These are phyloP conservation scores for Rostratula benghalensis DNA, from an alignment of 2,113 vertebrate species.

Conservation along the genomic window DNA sequence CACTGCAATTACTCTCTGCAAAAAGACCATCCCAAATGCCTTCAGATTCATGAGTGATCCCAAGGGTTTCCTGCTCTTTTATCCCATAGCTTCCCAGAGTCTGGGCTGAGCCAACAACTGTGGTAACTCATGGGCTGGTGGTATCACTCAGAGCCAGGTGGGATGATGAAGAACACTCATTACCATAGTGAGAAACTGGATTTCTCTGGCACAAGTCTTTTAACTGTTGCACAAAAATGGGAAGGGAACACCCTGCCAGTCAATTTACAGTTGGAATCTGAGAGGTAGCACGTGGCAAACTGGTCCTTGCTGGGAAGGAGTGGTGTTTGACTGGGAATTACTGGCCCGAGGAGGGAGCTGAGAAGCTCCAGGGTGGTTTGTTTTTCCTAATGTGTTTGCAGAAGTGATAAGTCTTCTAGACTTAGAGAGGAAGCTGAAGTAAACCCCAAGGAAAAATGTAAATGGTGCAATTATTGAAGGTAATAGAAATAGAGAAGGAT, in stretches of 20 bases:
- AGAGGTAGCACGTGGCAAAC: background rate
- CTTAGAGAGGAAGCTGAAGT: background rate
- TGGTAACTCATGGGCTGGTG: background rate
- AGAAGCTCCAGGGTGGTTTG: background rate
- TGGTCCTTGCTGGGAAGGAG: background rate
- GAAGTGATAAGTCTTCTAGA: background rate
- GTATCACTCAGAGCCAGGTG: fast-evolving
- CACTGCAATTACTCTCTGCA: background rate
- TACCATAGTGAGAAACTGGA: background rate
- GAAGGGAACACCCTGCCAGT: background rate
- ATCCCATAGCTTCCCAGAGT: background rate
- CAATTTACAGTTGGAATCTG: background rate
- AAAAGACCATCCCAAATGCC: background rate
- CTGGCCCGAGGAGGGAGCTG: background rate
- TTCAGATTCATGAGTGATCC: background rate
- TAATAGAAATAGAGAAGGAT: background rate
- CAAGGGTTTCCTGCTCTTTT: background rate
- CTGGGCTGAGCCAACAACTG: fast-evolving
- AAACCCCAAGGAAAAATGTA: background rate
- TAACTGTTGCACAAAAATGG: background rate
- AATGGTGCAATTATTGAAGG: background rate
- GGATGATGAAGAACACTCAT: background rate
- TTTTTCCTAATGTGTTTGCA: background rate
- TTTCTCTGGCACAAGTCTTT: background rate
- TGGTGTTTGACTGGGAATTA: background rate